Evolutionary conservation across 2,888 invertebrate genomes (phyloP), one percentile per base, ranked within the genome.

Genomic region (Drosophila neutralis): DNA sequence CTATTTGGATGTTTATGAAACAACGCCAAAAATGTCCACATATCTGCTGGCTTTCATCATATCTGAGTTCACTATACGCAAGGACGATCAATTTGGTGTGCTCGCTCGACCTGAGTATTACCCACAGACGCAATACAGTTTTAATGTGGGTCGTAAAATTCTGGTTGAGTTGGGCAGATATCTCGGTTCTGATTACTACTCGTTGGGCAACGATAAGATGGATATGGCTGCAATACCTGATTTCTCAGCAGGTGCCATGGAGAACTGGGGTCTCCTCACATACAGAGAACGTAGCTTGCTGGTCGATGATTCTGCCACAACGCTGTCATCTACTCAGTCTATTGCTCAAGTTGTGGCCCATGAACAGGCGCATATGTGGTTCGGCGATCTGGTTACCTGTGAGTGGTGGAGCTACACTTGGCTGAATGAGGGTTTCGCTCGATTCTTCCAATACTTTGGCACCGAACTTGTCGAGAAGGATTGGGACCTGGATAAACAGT

Each of bases 221-320:
- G 96, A 98, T 89, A 95, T 97, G 89, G 95, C 97, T n/a, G 97
- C 97, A 2, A 94, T 98, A 69, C 96, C 97, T 0, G 97, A 98
- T 91, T 97, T 98, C 91, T 94, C 95, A 54, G 95, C 96, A 75
- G 97, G 97, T 51, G 98, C 98, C 60, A 98, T 98, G 98, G 97
- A 98, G 91, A 98, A 98, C 91, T 98, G 98, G 97, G 98, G 98
- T 10, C 93, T 98, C 31, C 94, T 97, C 10, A 97, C 96, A 4
- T 98, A 96, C 93, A 95, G 96, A 64, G 97, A 97, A 90, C 95
- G 95, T 0, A 94, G 95, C 0, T 92, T 97, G 72, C 92, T 97
- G 4, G 96, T 94, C 74, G 95, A 96, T 59, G 94, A 94, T 48
- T 91, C 93, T 2, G 93, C 94, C 35, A 95, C 95, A 0, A 94